Conservation (phyloP, 2,113 vertebrate genomes). For the Redunca redunca region DNA sequence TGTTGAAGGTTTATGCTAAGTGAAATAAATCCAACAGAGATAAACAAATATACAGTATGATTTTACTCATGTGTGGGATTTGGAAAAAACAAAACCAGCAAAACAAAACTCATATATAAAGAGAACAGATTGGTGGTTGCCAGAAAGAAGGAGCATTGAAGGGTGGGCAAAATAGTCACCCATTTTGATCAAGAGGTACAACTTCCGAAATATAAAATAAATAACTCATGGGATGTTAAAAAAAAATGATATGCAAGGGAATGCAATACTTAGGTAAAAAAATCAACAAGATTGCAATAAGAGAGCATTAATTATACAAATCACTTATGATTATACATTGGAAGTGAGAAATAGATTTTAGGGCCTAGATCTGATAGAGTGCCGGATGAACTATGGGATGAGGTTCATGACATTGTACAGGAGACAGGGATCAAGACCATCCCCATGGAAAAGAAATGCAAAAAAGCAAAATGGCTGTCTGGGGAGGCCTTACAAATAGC, state of each 20-base stretch:
- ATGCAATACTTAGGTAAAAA: background rate
- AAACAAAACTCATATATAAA: background rate
- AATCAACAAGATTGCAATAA: background rate
- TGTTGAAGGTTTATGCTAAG: background rate
- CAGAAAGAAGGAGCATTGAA: background rate
- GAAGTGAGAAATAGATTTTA: too few species aligned
- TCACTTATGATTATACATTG: too few species aligned
- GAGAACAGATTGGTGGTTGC: background rate
- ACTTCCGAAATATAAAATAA: background rate
- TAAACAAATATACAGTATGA: background rate
- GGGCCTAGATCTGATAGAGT: too few species aligned
- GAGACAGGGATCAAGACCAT: too few species aligned
- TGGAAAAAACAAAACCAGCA: background rate
- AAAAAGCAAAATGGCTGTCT: too few species aligned
- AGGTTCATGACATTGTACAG: too few species aligned
- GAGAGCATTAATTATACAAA: background rate
- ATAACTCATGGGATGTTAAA: background rate
- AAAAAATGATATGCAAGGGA: background rate
- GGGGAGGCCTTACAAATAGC: too few species aligned
- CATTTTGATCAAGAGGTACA: background rate
- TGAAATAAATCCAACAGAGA: background rate
- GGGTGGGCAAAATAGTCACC: background rate
- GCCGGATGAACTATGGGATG: too few species aligned
- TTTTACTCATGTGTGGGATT: background rate
- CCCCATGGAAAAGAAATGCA: too few species aligned